Base-by-base conservation (phyloP, 2,797 vertebrate species). In the Pteropus rufus region DNA sequence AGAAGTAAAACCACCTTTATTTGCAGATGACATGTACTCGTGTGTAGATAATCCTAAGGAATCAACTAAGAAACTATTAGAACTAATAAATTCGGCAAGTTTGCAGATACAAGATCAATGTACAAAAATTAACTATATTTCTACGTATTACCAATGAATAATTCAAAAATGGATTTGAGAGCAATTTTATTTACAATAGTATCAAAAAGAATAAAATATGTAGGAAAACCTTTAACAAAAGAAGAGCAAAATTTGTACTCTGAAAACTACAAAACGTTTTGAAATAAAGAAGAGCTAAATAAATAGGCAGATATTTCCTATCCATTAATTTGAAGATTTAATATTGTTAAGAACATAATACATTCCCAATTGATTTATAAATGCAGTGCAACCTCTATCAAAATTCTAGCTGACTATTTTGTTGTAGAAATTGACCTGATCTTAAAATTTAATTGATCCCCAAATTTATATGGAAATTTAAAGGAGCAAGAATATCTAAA, bases 391-490 rank as follows among this genome's bases (percentile, higher is more conserved):
- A 41, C 9, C 73, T 79, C 70, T 87, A 64, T 83, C 76, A 89
- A 81, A 86, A 84, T 67, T 52, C 44, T 80, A 81, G 41, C 26
- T 91, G 94, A 58, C 67, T 93, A 31, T 87, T 94, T 89, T 81
- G 46, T 89, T 81, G 41, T 56, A 54, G 72, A 94, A 49, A 90
- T 64, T 44, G 56, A 83, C 70, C 80, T 41, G 31, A 94, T 93
- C 36, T 60, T 94, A 69, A 94, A 93, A 96, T 73, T 82, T 44
- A 49, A 65, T 65, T 29, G 39, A 94, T 89, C 46, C 70, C 93
- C 69, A 92, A 93, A 94, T 77, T 85, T n/a, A 52, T 80, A 89
- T 73, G 75, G 65, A 96, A 90, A 93, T 94, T 31, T 65, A 90
- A 87, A 54, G 67, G 6, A 73, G 46, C 54, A 34, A 90, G 69